A percentile compares a stretch with the other conserved stretches of the same genome.
Conservation (phyloP, 2,888 invertebrate species). For the Brenthis hecate region DNA sequence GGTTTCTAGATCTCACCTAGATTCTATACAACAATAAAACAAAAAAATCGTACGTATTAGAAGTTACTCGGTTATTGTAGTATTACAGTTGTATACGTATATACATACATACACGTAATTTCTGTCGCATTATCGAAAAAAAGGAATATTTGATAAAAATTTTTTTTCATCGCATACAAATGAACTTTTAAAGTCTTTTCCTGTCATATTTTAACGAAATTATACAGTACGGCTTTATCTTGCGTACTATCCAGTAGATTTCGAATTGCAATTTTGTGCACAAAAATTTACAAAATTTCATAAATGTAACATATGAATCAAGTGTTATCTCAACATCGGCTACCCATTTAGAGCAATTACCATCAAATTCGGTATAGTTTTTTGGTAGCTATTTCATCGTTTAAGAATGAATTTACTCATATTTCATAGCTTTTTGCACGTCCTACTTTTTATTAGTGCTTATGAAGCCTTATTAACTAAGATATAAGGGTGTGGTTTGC, state of each 20-base stretch:
- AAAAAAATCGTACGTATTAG: too few species aligned
- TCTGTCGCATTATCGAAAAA: too few species aligned
- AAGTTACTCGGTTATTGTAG: too few species aligned
- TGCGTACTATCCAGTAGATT: background rate
- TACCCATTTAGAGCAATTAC: conserved; percentile 38
- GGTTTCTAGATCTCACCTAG: too few species aligned
- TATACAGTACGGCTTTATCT: background rate
- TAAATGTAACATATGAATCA: conserved; percentile 35
- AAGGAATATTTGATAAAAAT: too few species aligned
- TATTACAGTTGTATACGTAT: too few species aligned
- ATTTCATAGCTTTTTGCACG: conserved; percentile 43
- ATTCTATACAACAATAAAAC: too few species aligned
- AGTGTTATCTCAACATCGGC: conserved; percentile 37
- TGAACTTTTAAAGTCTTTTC: too few species aligned
- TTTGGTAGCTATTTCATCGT: conserved; percentile 40
- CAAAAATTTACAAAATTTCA: conserved; percentile 11
- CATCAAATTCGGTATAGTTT: conserved; percentile 41
- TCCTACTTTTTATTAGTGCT: conserved; percentile 3
- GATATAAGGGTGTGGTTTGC: conserved; percentile 30
- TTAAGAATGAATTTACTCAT: conserved; percentile 38
- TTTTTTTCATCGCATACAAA: too few species aligned
- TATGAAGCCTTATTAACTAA: conserved; percentile 20
- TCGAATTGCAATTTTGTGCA: background rate
- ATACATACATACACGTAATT: too few species aligned
- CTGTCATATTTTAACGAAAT: background rate